These are phyloP conservation scores for Petrocephalus microphthalmus DNA, from an alignment of 2,113 vertebrate species.

Conservation along the genomic window DNA sequence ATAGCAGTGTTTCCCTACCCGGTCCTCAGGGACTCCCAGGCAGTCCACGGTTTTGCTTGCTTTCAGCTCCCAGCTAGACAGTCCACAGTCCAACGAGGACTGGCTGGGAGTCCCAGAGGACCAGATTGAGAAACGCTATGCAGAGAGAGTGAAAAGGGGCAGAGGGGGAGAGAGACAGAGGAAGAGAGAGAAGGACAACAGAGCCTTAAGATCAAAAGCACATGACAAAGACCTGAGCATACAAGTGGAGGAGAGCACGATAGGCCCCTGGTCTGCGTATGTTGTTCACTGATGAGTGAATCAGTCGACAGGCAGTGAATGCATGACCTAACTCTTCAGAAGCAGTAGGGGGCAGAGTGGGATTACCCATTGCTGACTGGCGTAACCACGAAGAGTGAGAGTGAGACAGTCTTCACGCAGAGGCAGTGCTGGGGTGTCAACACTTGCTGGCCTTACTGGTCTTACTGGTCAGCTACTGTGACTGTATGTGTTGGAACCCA, in stretches of 20 bases:
- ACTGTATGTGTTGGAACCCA: slow-evolving; percentile 57
- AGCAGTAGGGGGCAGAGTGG: slow-evolving; percentile 48
- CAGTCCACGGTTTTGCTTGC: background rate
- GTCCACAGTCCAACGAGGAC: background rate
- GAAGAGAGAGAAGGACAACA: too few species aligned
- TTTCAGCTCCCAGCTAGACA: background rate
- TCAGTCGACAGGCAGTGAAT: slow-evolving; percentile 50
- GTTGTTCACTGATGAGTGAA: slow-evolving; percentile 45
- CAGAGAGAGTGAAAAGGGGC: background rate
- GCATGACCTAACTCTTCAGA: slow-evolving; percentile 62
- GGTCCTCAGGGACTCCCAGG: background rate
- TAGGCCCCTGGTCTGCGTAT: background rate
- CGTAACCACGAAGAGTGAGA: slow-evolving; percentile 55
- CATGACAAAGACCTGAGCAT: background rate
- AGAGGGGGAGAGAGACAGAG: background rate
- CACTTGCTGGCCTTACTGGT: slow-evolving; percentile 36
- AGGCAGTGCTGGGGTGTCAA: slow-evolving; percentile 40
- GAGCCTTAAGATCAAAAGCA: background rate
- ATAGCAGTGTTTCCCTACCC: background rate
- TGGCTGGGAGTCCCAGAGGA: background rate
- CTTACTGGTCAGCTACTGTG: slow-evolving; percentile 57
- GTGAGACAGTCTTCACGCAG: slow-evolving; percentile 41
- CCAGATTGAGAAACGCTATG: background rate
- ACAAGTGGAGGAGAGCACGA: background rate
- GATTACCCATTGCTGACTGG: slow-evolving; percentile 61